Conservation (phyloP, 2,113 vertebrate genomes). For the Struthidea cinerea region DNA sequence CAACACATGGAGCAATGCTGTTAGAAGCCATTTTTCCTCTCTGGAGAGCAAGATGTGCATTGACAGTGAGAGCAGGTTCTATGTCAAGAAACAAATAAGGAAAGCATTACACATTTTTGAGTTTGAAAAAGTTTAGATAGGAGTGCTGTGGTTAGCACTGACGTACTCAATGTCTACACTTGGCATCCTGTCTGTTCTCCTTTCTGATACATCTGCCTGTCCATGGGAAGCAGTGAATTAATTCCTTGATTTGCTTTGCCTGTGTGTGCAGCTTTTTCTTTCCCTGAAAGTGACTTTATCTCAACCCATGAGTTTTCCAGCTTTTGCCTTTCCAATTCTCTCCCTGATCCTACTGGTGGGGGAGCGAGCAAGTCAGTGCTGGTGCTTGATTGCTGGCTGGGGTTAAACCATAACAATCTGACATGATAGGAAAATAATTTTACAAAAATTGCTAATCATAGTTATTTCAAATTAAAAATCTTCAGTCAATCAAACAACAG, state of each 20-base stretch:
- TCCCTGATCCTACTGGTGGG: not conserved
- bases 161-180: not conserved
- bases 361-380: not conserved
- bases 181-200: not conserved
- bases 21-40: not conserved
- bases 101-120: not conserved
- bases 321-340: not conserved
- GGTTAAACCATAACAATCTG: not conserved
- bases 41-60: not conserved
- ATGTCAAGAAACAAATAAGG: not conserved
- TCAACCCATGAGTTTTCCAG: not conserved
- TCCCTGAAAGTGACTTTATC: not conserved
- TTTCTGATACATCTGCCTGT: not conserved
- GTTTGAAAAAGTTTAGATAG: not conserved
- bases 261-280: not conserved
- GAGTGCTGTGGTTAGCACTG: not conserved
- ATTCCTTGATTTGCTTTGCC: not conserved
- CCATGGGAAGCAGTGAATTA: not conserved
- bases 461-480: not conserved
- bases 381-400: not conserved
- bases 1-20: not conserved
- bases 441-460: not conserved
- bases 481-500: not conserved
- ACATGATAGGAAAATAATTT: not conserved
- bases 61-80: not conserved